Base-by-base conservation (phyloP, 1,140 invertebrate genomes). In the Bombus pyrosoma region DNA sequence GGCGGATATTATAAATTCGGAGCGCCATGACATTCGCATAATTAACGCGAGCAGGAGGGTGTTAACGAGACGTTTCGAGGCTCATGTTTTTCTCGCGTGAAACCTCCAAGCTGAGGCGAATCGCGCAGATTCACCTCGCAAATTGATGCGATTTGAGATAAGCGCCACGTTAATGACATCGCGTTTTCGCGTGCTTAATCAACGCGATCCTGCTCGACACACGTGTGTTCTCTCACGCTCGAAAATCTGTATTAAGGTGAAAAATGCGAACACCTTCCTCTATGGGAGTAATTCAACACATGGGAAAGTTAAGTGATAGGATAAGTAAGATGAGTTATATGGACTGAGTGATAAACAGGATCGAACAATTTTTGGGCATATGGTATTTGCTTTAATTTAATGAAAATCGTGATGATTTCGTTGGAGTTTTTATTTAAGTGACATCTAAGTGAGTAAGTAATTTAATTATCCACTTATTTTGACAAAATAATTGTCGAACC, bases 91-190 rank as follows among this genome's bases (percentile, higher is more conserved):
- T 76, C 47, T 37, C 53, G 34, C 34, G 62, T 12, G n/a, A 53
- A 34, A 22, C 59, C 18, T 78, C 62, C 13, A 15, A 47, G 43
- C 62, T 3, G 62, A 34, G 18, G 28, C 57, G 75, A 62, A 79
- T 79, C 82, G 15, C 82, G 75, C 75, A 66, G 57, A 79, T 85
- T 59, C 66, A 68, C 32, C 76, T 79, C 83, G 68, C 53, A 85
- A 85, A 85, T 85, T 85, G 83, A 85, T 80, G 77, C 76, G 83
- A 85, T 85, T 85, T 80, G 66, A 79, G 77, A 85, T 80, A 85
- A 85, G 53, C 83, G 66, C 12, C 83, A 34, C 77, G 83, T 69
- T 85, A 85, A 85, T 85, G 83, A 85, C 83, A 80, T 72, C 83
- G 76, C 68, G 57, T 72, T 85, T 53, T 71, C 77, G 76, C 53